Conservation (phyloP, 2,797 vertebrate species). For the Sparus aurata region DNA sequence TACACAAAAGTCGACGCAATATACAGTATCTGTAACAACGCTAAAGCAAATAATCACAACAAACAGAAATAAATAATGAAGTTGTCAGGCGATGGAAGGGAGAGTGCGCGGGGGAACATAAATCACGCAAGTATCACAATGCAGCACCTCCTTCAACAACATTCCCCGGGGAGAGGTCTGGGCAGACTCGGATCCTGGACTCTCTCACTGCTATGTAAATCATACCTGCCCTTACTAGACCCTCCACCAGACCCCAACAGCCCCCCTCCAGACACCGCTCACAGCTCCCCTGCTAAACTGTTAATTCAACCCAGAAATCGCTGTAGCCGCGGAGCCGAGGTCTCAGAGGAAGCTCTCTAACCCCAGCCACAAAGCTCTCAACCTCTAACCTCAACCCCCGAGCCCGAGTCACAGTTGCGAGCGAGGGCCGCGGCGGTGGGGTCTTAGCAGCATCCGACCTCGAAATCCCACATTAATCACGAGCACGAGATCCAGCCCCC, state of each 20-base stretch:
- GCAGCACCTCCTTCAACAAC: slow-evolving; percentile 74
- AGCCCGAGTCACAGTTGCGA: slow-evolving; percentile 40
- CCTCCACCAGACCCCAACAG: slow-evolving; percentile 67
- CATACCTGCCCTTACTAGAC: slow-evolving; percentile 75
- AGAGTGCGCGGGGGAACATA: slow-evolving; percentile 71
- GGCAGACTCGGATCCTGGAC: slow-evolving; percentile 80
- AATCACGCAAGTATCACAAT: slow-evolving; percentile 84
- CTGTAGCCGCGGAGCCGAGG: slow-evolving; percentile 68
- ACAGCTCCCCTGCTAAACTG: slow-evolving; percentile 72
- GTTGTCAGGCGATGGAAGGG: slow-evolving; percentile 73
- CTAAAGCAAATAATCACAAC: slow-evolving; percentile 81
- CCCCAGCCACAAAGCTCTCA: slow-evolving; percentile 71
- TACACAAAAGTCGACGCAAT: slow-evolving; percentile 53
- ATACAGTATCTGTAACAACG: slow-evolving; percentile 53
- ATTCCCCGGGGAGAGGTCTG: slow-evolving; percentile 73
- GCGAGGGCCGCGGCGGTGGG: slow-evolving; percentile 18
- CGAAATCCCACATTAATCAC: slow-evolving; percentile 46
- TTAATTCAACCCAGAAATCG: slow-evolving; percentile 84
- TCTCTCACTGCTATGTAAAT: slow-evolving; percentile 84
- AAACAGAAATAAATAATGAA: slow-evolving; percentile 81
- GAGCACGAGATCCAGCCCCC: slow-evolving; percentile 20
- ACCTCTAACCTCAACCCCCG: slow-evolving; percentile 69
- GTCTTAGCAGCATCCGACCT: slow-evolving; percentile 31
- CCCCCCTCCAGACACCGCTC: slow-evolving; percentile 75
- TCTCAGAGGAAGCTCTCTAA: slow-evolving; percentile 79